Evolutionary conservation across 2,888 invertebrate genomes (phyloP).

Genomic region (Patella caerulea): DNA sequence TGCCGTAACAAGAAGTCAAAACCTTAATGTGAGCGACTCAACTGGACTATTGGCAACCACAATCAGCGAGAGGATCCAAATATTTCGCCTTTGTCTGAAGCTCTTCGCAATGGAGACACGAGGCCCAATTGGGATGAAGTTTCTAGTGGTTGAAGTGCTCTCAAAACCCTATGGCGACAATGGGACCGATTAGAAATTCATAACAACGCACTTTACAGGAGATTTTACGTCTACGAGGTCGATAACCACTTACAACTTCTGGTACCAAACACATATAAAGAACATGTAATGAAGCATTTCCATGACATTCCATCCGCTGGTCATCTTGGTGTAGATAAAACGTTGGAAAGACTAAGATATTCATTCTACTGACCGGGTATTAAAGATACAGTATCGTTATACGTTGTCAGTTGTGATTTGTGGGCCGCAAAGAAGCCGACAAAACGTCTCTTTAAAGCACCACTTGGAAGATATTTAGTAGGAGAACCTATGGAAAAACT

Average conservation of each 20-base stretch:
- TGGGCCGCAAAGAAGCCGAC: neutral
- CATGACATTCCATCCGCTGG: conserved; percentile 25
- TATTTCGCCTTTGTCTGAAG: too few species aligned
- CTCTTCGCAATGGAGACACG: neutral
- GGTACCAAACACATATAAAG: neutral
- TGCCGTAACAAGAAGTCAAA: too few species aligned
- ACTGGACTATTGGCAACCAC: too few species aligned
- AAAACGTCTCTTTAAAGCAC: conserved; percentile 6
- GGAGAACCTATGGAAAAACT: conserved; percentile 23
- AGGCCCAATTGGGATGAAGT: neutral
- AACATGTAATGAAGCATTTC: neutral
- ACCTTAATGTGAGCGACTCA: too few species aligned
- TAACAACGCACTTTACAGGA: neutral
- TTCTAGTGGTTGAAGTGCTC: neutral
- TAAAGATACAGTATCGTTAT: neutral
- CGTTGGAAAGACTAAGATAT: conserved; percentile 12
- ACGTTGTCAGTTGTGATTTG: neutral
- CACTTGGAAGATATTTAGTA: neutral
- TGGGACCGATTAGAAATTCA: neutral
- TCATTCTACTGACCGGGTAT: conserved; percentile 19
- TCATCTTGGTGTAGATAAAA: conserved; percentile 17
- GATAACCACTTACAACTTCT: neutral
- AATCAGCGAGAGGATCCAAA: neutral
- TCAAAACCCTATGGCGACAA: neutral
- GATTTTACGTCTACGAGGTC: neutral